Base-by-base conservation (phyloP, 2,113 vertebrate genomes). In the Dendropsophus ebraccatus region DNA sequence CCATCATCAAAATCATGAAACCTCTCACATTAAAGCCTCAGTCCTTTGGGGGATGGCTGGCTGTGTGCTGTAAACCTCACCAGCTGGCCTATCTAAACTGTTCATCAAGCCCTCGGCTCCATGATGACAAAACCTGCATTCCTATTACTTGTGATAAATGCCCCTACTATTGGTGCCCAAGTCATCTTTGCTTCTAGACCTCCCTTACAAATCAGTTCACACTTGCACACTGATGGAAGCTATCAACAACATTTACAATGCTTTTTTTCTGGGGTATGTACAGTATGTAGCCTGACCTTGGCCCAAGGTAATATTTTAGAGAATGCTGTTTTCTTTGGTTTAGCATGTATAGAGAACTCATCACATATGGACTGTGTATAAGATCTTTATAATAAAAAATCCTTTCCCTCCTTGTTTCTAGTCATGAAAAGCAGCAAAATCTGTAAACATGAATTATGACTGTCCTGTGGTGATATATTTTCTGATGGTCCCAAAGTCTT, bases 1-100 rank as follows among this genome's bases (percentile, higher is more conserved):
- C 69, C 69, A 83, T 56, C 65, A 58, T 56, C 30, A 73, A 70
- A 58, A 58, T 58, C 69, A 54, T 56, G 82, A 83, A 74, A 45
- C 50, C 50, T 83, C 30, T 83, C 67, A 58, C 82, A 60, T 83
- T 74, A 56, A 58, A 45, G 69, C 30, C 49, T 50, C 5, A 5
- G 35, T 58, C 69, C 69, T 72, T 28, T 54, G 35, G 82, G 82
- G 47, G 45, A 84, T 45, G 25, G 49, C 74, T 82, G 60, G 41
- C 60, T 47, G 62, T 69, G 52, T 45, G 32, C 81, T 54, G n/a
- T 49, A 81, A 50, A 67, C 45, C 72, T 81, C 47, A 69, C 60
- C 41, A 69, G n/a, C 80, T 69, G 45, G 58, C 16, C 45, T 67
- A 50, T n/a, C 25, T 69, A 81, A 81, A 45, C 80, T 12, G 32